Percentiles rank a stretch among this genome's conserved stretches.
Conservation (phyloP, 64 coral and sea anemone species). For the Stichodactyla mertensii region DNA sequence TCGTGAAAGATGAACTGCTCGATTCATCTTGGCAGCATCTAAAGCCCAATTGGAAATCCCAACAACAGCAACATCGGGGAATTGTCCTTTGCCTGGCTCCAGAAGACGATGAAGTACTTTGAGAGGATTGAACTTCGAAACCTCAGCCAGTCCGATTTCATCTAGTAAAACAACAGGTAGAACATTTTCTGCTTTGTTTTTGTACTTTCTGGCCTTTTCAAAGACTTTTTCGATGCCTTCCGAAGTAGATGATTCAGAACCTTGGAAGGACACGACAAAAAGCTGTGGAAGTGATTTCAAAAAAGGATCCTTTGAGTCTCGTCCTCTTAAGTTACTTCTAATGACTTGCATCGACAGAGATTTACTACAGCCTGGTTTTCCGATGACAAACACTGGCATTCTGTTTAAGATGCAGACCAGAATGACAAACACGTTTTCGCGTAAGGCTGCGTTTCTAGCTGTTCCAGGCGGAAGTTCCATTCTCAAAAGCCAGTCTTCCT, state of each 20-base stretch:
- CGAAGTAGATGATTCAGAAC: constrained; percentile 71
- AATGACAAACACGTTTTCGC: constrained; percentile 76
- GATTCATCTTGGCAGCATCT: constrained; percentile 77
- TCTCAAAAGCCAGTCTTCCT: constrained; percentile 60
- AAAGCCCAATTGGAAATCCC: constrained; percentile 77
- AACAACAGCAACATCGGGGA: constrained; percentile 71
- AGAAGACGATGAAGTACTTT: constrained; percentile 64
- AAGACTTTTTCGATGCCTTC: constrained; percentile 69
- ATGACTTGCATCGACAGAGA: constrained; percentile 74
- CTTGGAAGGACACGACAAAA: constrained; percentile 61
- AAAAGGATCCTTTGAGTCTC: constrained; percentile 53
- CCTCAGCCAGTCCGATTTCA: constrained; percentile 69
- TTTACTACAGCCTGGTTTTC: constrained; percentile 73
- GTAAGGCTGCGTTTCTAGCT: constrained; percentile 65
- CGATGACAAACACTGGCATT: constrained; percentile 72
- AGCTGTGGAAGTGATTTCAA: constrained; percentile 61
- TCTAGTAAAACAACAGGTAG: constrained; percentile 66
- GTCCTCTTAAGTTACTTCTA: constrained; percentile 59
- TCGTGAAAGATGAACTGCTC: constrained; percentile 62
- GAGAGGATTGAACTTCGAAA: constrained; percentile 62
- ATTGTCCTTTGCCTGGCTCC: constrained; percentile 38
- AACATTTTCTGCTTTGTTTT: constrained; percentile 32
- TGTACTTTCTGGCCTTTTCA: constrained; percentile 73
- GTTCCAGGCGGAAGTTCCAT: constrained; percentile 66
- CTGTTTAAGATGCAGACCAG: constrained; percentile 61